Evolutionary conservation across 2,797 vertebrate genomes (phyloP).

Genomic region (Sorex maritimensis): DNA sequence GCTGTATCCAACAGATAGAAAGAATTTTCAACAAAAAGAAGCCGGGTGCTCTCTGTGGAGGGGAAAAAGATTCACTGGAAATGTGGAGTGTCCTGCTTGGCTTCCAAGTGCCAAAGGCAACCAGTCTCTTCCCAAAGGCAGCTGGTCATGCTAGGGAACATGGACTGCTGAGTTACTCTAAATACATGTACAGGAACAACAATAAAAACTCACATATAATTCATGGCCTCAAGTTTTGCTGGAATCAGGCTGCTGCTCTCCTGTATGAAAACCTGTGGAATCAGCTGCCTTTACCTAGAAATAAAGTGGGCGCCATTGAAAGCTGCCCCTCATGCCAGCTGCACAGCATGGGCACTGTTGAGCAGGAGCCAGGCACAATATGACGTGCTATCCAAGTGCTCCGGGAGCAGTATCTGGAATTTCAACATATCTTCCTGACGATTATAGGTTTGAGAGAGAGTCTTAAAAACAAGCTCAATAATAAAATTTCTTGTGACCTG

Average conservation of each 20-base stretch:
- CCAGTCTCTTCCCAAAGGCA: conserved; percentile 31
- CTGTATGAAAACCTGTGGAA: conserved; percentile 72
- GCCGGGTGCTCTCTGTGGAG: conserved; percentile 62
- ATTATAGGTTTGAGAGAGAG: conserved; percentile 43
- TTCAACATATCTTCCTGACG: conserved; percentile 53
- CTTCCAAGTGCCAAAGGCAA: conserved; percentile 79
- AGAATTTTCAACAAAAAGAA: conserved; percentile 81
- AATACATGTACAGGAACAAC: conserved; percentile 83
- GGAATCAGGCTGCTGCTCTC: conserved; percentile 43
- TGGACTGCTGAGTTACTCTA: conserved; percentile 70
- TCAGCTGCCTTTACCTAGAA: conserved; percentile 64
- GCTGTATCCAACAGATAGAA: conserved; percentile 79
- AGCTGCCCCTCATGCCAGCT: conserved; percentile 25
- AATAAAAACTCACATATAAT: conserved; percentile 87
- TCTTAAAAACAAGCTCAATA: conserved; percentile 71
- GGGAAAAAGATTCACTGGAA: conserved; percentile 62
- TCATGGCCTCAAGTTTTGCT: conserved; percentile 79
- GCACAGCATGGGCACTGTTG: conserved; percentile 37
- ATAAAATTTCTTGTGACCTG: conserved; percentile 68
- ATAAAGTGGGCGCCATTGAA: conserved; percentile 61
- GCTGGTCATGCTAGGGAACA: background rate
- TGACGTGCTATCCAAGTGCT: conserved; percentile 79
- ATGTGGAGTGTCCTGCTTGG: conserved; percentile 58
- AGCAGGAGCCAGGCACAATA: background rate
- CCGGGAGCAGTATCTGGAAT: conserved; percentile 46